Conservation (phyloP, 2,113 vertebrate genomes). For the Australoheros scitulus region DNA sequence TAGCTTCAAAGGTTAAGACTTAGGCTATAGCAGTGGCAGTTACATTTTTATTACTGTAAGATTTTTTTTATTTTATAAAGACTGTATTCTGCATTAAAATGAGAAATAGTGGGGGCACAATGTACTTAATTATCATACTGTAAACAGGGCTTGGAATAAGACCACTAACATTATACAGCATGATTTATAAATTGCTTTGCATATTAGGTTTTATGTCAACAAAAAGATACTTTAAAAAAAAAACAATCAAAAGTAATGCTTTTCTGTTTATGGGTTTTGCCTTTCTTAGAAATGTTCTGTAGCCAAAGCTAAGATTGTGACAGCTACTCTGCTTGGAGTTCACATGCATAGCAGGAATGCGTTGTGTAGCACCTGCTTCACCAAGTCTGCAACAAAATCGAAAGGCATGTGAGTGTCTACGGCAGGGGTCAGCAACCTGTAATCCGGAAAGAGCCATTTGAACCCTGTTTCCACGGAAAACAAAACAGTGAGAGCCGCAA, state of each 20-base stretch:
- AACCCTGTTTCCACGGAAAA: too few relatives aligned
- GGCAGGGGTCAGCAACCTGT: too few relatives aligned
- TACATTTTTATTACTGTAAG: background rate
- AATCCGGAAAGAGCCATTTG: too few relatives aligned
- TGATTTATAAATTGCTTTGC: background rate
- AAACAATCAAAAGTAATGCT: background rate
- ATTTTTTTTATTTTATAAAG: background rate
- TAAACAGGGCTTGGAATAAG: background rate
- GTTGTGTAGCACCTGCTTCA: background rate
- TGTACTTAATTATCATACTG: background rate
- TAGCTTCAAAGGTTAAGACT: constrained; percentile 17
- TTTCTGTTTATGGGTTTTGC: background rate
- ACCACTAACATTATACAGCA: background rate
- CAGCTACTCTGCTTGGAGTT: background rate
- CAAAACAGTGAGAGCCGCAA: too few relatives aligned
- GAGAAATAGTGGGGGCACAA: background rate
- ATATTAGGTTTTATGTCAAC: background rate
- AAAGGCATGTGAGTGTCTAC: background rate
- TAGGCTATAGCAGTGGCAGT: background rate
- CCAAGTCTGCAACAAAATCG: background rate
- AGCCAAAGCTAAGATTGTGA: background rate
- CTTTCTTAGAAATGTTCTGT: background rate
- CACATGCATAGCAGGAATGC: background rate
- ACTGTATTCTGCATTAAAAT: background rate
- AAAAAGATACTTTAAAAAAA: background rate